Evolutionary conservation across 2,888 invertebrate genomes (phyloP).

Genomic region (Geophilus truncorum): DNA sequence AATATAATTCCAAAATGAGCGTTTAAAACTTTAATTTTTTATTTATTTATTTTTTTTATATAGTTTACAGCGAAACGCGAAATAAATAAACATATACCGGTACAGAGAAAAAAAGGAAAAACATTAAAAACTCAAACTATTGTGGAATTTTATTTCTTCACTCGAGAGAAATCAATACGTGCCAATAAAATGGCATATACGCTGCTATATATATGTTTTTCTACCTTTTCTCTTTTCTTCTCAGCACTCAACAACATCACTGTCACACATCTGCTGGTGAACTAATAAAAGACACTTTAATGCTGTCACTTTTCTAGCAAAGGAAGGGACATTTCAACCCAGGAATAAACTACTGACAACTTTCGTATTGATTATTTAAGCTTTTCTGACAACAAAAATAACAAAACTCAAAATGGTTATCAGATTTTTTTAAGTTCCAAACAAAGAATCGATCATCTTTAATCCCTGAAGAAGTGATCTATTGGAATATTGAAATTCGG

Average conservation of each 20-base stretch:
- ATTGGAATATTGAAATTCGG: too few species aligned
- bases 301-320: not conserved
- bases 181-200: not conserved
- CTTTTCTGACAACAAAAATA: not conserved
- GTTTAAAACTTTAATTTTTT: too few species aligned
- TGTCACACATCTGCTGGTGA: not conserved
- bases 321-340: not conserved
- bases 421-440: not conserved
- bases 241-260: conserved; percentile 12
- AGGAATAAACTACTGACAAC: not conserved
- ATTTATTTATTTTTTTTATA: not conserved
- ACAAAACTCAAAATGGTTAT: not conserved
- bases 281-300: conserved; percentile 24
- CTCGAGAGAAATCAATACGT: not conserved
- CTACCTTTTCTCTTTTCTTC: conserved; percentile 1
- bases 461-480: too few species aligned
- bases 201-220: not conserved
- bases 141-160: not conserved
- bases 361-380: not conserved
- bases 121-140: not conserved
- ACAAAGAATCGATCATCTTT: too few species aligned
- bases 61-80: not conserved
- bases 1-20: too few species aligned
- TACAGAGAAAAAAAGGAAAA: too few species aligned
- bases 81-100: not conserved